These are phyloP conservation scores for Vicugna pacos DNA, from an alignment of 2,113 vertebrate species.

Conservation along the genomic window DNA sequence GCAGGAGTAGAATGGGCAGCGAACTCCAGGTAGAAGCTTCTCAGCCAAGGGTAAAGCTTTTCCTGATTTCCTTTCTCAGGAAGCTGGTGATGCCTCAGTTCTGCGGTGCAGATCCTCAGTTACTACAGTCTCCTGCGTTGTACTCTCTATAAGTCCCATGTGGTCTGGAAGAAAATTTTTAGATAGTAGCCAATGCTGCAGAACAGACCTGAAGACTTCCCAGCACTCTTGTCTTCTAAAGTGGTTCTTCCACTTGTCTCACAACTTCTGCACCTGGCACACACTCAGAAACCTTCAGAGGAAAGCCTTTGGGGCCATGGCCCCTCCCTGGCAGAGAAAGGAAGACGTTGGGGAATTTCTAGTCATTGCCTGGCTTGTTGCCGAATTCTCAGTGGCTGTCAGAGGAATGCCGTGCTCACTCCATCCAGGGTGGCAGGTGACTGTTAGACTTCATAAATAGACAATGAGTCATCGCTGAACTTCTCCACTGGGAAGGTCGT, in stretches of 20 bases:
- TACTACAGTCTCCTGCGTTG: neutral
- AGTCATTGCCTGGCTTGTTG: neutral
- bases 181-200: neutral
- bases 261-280: neutral
- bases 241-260: neutral
- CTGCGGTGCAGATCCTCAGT: neutral
- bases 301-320: neutral
- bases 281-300: neutral
- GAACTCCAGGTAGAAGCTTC: no score
- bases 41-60: neutral
- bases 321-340: neutral
- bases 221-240: accelerated
- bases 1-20: neutral
- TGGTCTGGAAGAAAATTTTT: neutral
- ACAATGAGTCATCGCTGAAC: neutral
- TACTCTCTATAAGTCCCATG: neutral
- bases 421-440: no score
- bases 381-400: neutral
- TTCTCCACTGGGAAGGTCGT: no score
- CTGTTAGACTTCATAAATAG: neutral
- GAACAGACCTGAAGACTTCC: neutral
- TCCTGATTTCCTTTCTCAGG: neutral
- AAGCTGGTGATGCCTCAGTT: neutral
- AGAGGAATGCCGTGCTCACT: neutral
- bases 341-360: neutral